Evolutionary conservation across 2,797 vertebrate genomes (phyloP).

Genomic region (Sus cebifrons): DNA sequence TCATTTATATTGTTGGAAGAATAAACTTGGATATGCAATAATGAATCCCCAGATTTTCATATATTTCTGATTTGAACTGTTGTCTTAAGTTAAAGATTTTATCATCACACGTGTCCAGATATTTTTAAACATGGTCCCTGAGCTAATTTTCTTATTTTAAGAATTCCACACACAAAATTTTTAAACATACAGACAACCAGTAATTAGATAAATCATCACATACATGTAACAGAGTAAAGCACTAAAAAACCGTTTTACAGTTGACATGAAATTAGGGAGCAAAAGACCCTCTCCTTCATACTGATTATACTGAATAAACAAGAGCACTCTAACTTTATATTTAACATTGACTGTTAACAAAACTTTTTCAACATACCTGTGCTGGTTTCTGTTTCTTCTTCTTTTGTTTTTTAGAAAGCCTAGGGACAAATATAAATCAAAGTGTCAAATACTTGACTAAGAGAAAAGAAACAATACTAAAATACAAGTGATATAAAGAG

Average conservation of each 20-base stretch:
- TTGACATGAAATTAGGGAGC: background rate
- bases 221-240: background rate
- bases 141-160: background rate
- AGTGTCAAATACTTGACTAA: conserved; percentile 58
- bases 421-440: conserved; percentile 85
- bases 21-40: conserved; percentile 14
- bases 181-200: background rate
- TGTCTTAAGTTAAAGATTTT: conserved; percentile 20
- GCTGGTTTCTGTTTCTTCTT: conserved; percentile 94
- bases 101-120: background rate
- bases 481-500: background rate
- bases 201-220: conserved; percentile 2
- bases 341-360: background rate
- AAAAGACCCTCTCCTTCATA: background rate
- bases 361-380: conserved; percentile 89
- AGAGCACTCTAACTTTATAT: background rate
- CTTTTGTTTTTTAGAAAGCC: conserved; percentile 97
- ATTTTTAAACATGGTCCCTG: conserved; percentile 13
- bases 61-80: conserved; percentile 31
- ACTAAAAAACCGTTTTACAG: background rate
- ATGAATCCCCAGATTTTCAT: background rate
- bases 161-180: conserved; percentile 31
- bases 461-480: conserved; percentile 46
- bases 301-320: background rate
- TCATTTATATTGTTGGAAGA: background rate